phyloP scores from a whole-genome alignment of 1,140 invertebrate species.

The Brachionus paranguensis region DNA sequence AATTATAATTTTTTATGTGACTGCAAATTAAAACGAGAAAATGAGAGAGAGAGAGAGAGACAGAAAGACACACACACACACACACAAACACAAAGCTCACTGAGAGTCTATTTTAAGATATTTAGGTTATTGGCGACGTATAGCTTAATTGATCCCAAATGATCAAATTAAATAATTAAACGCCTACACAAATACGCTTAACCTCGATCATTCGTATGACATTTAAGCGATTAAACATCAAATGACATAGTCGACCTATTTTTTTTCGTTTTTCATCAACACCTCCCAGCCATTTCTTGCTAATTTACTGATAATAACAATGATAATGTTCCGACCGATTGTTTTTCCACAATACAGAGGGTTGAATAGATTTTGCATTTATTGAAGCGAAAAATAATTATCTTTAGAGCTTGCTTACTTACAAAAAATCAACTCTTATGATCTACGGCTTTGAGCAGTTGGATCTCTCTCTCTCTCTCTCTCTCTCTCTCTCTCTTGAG shows the following conservation, averaged over 20 bases:
- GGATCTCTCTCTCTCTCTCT: too few relatives aligned
- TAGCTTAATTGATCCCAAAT: neutral
- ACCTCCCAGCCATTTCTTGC: neutral
- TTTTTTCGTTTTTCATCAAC: neutral
- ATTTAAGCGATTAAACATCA: neutral
- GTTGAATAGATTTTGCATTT: neutral
- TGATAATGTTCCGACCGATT: neutral
- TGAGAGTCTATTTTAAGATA: neutral
- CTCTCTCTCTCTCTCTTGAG: neutral
- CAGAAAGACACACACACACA: neutral
- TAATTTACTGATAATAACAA: neutral
- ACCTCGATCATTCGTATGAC: neutral
- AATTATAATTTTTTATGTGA: neutral
- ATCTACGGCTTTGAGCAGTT: too few relatives aligned
- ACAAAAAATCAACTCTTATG: too few relatives aligned
- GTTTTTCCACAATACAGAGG: neutral
- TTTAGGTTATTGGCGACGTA: neutral
- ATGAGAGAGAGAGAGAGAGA: neutral
- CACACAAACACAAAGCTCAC: neutral
- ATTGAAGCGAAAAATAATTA: too few relatives aligned
- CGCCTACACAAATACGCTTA: neutral
- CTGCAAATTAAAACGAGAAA: neutral
- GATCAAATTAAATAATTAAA: neutral
- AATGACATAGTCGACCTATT: neutral
- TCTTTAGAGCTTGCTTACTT: too few relatives aligned